phyloP scores from a whole-genome alignment of 53 echinoderm and acorn worm species.

The Holothuria leucospilota region DNA sequence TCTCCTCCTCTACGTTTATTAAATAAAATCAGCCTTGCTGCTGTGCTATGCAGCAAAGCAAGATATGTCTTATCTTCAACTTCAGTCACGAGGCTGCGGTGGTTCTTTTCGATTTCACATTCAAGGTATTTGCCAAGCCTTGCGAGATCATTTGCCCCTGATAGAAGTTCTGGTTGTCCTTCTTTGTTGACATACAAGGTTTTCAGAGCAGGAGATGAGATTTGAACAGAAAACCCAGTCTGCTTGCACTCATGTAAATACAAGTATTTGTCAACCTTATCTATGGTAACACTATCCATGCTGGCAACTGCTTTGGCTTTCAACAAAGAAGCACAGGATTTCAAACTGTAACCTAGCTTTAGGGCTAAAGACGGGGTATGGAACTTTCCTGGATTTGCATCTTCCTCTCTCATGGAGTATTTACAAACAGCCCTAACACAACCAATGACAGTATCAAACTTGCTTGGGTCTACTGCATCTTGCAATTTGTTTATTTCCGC shows the following conservation, averaged over 20 bases:
- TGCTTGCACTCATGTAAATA: slow-evolving; percentile 20
- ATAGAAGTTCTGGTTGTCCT: neutral
- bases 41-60: neutral
- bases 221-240: neutral
- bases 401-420: neutral
- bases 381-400: neutral
- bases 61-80: neutral
- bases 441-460: neutral
- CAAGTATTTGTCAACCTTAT: neutral
- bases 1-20: slow-evolving; percentile 7
- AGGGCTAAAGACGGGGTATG: slow-evolving; percentile 7
- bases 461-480: neutral
- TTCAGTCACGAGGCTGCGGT: neutral
- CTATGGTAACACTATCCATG: neutral
- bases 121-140: neutral
- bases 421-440: neutral
- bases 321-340: neutral
- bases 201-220: slow-evolving; percentile 1
- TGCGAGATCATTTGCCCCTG: neutral
- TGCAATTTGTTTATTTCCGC: neutral
- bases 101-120: neutral
- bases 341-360: slow-evolving; percentile 14
- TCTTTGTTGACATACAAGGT: neutral
- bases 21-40: slow-evolving; percentile 5
- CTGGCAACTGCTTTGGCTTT: neutral